phyloP scores from a whole-genome alignment of 2,113 vertebrate genomes.

The Oryzias melastigma region DNA sequence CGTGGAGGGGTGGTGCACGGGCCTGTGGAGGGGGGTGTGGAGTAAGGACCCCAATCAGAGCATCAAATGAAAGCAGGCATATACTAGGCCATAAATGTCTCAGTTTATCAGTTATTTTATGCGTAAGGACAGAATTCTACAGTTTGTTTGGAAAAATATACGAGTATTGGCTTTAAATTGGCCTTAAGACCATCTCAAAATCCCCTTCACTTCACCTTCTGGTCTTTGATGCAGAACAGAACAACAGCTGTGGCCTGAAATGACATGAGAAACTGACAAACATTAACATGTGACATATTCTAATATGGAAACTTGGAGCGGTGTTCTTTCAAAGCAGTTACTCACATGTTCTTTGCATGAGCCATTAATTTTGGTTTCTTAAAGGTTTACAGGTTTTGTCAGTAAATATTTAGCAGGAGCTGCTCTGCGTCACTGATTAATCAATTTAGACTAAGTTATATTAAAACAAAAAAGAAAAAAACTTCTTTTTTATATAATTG shows the following conservation, averaged over 20 bases:
- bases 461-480: background rate
- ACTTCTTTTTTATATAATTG: no score
- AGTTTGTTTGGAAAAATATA: background rate
- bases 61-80: no score
- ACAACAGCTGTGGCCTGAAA: constrained; percentile 2
- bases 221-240: constrained; percentile 13
- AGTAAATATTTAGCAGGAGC: background rate
- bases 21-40: no score
- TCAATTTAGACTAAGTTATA: background rate
- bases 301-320: constrained; percentile 10
- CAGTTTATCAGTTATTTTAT: no score
- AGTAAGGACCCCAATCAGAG: no score
- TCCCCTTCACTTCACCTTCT: constrained; percentile 14
- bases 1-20: no score
- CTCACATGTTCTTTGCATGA: constrained; percentile 21
- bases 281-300: constrained; percentile 36
- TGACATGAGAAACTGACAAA: constrained; percentile 36
- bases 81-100: no score
- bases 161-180: background rate
- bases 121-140: no score
- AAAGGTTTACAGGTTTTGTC: background rate
- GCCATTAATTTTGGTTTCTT: constrained; percentile 17
- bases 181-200: background rate
- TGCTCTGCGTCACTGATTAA: background rate
- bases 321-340: constrained; percentile 26